These are phyloP conservation scores for Peromyscus californicus DNA, from an alignment of 2,113 vertebrate genomes.

Conservation along the genomic window DNA sequence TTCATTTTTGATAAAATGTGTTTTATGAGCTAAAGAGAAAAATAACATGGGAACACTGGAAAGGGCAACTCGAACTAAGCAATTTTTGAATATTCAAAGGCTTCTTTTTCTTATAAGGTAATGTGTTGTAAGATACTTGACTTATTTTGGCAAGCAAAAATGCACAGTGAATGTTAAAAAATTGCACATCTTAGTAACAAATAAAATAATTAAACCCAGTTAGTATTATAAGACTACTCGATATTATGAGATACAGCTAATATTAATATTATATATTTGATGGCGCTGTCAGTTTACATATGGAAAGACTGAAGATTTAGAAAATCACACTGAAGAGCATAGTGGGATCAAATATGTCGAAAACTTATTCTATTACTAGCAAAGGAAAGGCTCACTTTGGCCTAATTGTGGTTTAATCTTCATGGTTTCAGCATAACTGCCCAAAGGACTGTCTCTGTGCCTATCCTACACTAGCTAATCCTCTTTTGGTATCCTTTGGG, in stretches of 20 bases:
- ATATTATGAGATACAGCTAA: too few species aligned
- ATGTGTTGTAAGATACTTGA: not conserved
- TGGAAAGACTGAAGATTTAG: not conserved
- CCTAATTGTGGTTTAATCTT: not conserved
- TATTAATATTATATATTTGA: too few species aligned
- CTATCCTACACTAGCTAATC: constrained; percentile 67
- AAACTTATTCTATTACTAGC: not conserved
- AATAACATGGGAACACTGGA: not conserved
- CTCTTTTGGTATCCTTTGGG: constrained; percentile 77
- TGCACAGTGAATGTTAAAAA: not conserved
- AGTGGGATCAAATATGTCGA: not conserved
- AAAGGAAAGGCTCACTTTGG: not conserved
- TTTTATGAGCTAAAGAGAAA: not conserved
- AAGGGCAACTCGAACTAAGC: not conserved
- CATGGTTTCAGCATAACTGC: not conserved
- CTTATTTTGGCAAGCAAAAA: not conserved
- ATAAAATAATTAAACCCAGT: not conserved
- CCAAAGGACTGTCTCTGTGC: constrained; percentile 30
- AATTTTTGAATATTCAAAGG: not conserved
- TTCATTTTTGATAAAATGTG: not conserved
- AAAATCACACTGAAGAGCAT: not conserved
- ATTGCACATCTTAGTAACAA: not conserved
- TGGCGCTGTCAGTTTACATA: too few species aligned
- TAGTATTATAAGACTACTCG: too few species aligned
- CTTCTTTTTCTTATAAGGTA: not conserved